Percentiles rank a stretch among this genome's conserved stretches.
Evolutionary conservation across 2,888 invertebrate genomes (phyloP).

Genomic region (Phengaris alcon): DNA sequence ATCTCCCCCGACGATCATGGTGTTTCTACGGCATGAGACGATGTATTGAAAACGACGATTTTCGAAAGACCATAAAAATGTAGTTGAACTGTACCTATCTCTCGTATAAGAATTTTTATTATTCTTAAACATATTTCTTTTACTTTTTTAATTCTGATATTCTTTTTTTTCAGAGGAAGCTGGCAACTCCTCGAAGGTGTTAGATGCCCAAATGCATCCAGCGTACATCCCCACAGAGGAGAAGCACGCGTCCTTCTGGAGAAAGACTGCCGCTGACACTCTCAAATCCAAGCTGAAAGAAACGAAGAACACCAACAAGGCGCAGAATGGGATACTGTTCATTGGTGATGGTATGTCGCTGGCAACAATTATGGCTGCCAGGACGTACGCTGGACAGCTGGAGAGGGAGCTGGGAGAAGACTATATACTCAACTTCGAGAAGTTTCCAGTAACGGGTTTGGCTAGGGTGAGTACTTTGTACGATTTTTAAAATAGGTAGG

Average conservation of each 20-base stretch:
- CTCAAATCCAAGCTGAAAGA: constrained; percentile 53
- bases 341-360: constrained; percentile 90
- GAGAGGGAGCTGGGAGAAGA: constrained; percentile 81
- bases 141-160: not conserved
- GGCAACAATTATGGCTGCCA: constrained; percentile 85
- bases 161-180: constrained; percentile 50
- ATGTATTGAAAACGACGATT: too few relatives aligned
- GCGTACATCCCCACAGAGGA: constrained; percentile 62
- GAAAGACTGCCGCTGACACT: constrained; percentile 53
- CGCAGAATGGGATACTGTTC: constrained; percentile 86
- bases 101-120: too few relatives aligned
- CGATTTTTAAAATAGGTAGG: too few relatives aligned
- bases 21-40: too few relatives aligned
- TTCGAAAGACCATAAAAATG: too few relatives aligned
- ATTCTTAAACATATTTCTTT: not conserved
- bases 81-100: too few relatives aligned
- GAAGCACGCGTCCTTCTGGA: constrained; percentile 66
- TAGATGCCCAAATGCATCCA: constrained; percentile 65
- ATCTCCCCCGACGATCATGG: too few relatives aligned
- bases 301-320: constrained; percentile 61
- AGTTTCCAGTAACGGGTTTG: constrained; percentile 82
- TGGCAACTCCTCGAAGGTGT: constrained; percentile 55
- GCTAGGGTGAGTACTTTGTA: constrained; percentile 78
- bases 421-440: constrained; percentile 81
- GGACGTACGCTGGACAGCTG: constrained; percentile 83